Evolutionary conservation across 1,140 invertebrate species (phyloP), one percentile per base, ranked within the genome.

Genomic region (Trichonephila clavipes): DNA sequence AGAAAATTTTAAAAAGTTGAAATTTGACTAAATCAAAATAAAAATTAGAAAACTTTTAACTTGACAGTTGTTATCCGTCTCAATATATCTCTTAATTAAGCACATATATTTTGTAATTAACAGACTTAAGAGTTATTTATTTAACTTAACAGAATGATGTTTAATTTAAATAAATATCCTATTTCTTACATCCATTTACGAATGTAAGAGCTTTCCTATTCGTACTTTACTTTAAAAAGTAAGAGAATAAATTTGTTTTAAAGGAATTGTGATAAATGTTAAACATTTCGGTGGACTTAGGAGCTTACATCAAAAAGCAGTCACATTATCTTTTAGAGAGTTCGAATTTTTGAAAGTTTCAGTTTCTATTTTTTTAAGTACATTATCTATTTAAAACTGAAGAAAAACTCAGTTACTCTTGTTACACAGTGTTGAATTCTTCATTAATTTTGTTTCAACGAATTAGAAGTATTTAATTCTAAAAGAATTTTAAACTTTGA

Each of bases 61-160:
- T 2, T n/a, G 19, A n/a, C 64, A 10, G 16, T 51, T 82, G 40
- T 51, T 19, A 5, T 19, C 40, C 18, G 81, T 40, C 81, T 61
- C 19, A 61, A n/a, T 59, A 86, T 24, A 62, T 86, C n/a, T 61
- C 83, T 62, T 62, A 86, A 86, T 62, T 86, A 86, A 61, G 59
- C 8, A 51, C 83, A 24, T 86, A 28, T n/a, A 86, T 51, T 61
- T 61, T 86, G 58, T 61, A 86, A 86, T 61, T 86, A 86, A 86
- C 1, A 0, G 1, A n/a, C 14, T 51, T 40, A 40, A 40, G 21
- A 28, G 5, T 28, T 24, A 16, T n/a, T 86, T 24, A 58, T 28
- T 21, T 0, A 86, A 19, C 19, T 14, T 44, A 44, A 16, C 12
- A 12, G 34, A 81, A 34, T 81, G 14, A 82, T 82, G 51, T 61